phyloP scores from a whole-genome alignment of 2,113 vertebrate species.

The Miniopterus natalensis region DNA sequence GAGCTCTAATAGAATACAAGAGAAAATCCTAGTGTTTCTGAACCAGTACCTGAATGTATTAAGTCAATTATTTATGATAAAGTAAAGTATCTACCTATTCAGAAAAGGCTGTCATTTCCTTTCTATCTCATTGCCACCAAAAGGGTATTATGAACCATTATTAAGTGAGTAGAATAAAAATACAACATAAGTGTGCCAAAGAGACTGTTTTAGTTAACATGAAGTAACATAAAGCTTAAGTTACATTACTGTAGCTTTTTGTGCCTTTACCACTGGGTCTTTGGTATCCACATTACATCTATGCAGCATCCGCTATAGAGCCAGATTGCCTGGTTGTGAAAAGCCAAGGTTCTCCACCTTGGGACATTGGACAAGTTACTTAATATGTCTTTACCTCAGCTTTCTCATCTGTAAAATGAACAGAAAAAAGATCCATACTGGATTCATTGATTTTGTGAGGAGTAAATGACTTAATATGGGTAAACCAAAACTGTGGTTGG shows the following conservation, averaged over 20 bases:
- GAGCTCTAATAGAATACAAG: background rate
- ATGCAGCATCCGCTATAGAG: background rate
- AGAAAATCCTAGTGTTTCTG: background rate
- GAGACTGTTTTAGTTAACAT: background rate
- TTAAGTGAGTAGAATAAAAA: background rate
- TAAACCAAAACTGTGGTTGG: background rate
- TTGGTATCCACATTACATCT: background rate
- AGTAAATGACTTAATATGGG: background rate
- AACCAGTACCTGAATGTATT: background rate
- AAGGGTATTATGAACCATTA: background rate
- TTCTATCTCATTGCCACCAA: background rate
- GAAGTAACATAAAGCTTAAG: background rate
- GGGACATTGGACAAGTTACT: background rate
- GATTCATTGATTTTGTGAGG: background rate
- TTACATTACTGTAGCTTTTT: background rate
- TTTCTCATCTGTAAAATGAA: background rate
- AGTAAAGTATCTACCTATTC: background rate
- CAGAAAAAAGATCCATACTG: background rate
- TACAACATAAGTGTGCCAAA: background rate
- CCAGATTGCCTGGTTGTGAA: background rate
- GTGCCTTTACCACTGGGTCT: background rate
- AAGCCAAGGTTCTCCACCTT: background rate
- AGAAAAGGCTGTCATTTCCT: background rate
- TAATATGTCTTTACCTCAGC: background rate
- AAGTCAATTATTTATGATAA: conserved; percentile 10